Evolutionary conservation across 2,113 vertebrate genomes (phyloP), one percentile per base, ranked within the genome.

Genomic region (Rostratula benghalensis): DNA sequence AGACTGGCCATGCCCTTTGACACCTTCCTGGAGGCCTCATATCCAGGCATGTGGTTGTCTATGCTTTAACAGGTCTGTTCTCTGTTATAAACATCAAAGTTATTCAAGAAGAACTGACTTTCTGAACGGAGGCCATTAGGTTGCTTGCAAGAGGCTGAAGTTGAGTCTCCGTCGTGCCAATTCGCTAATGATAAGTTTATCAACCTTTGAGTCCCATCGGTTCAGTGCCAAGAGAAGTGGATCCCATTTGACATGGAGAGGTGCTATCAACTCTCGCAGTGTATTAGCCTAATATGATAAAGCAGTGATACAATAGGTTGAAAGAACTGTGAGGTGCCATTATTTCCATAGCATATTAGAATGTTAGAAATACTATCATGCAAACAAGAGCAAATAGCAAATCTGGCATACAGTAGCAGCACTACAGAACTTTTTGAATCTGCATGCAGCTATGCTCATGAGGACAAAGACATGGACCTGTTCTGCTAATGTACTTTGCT

Each of bases 231-330:
- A 98, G 97, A 98, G 98, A 98, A 98, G 98, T 97, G 97, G 97
- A 98, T 98, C 98, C 98, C 98, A 98, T 98, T 98, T 97, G 98
- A 97, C 98, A 98, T 98, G 98, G 98, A 98, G 98, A 98, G 97
- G 97, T 98, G 97, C 98, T 98, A 98, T 96, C 98, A 98, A 98
- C 98, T 98, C 98, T 98, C 97, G 98, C 96, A 98, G 98, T 98
- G 97, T 98, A 98, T 98, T 98, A 98, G 98, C 98, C 98, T 98
- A 98, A 98, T 98, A 98, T 54, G 97, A 98, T 98, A 98, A 98
- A 98, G 98, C 98, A 98, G 98, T 98, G 98, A 98, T 98, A 98
- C 98, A 98, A 98, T 97, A 98, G 78, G 95, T 97, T 98, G 98
- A 98, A 98, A 98, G 98, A 98, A 97, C 87, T 96, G 97, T 97